phyloP scores from a whole-genome alignment of 2,113 vertebrate genomes.

The Thalassoma bifasciatum region DNA sequence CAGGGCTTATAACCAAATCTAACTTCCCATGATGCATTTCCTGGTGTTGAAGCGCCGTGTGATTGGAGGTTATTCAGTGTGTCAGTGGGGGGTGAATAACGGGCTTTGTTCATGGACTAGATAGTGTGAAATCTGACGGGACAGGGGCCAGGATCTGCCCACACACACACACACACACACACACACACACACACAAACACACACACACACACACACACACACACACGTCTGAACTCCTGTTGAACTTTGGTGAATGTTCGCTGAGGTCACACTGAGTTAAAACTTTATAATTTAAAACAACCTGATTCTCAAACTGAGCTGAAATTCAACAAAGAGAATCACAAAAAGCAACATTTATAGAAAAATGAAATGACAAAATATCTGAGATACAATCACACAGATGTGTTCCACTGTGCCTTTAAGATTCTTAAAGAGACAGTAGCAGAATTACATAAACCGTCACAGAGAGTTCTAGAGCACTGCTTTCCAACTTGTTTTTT shows the following conservation, averaged over 20 bases:
- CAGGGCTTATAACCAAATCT: background rate
- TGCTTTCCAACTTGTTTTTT: too few relatives aligned
- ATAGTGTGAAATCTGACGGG: constrained; percentile 48
- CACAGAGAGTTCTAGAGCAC: too few relatives aligned
- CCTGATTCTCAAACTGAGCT: too few relatives aligned
- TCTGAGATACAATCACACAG: too few relatives aligned
- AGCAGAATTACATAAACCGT: too few relatives aligned
- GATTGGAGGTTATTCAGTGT: constrained; percentile 2
- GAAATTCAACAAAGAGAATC: background rate
- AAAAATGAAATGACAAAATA: too few relatives aligned
- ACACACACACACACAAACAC: background rate
- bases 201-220: background rate
- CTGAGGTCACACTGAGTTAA: background rate
- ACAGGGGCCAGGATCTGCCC: constrained; percentile 19
- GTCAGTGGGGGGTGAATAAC: constrained; percentile 2
- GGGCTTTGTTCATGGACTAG: constrained; percentile 23
- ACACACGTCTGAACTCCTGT: background rate
- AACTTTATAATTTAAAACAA: background rate
- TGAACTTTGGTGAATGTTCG: constrained; percentile 17
- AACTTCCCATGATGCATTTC: constrained; percentile 40
- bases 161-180: constrained; percentile 26
- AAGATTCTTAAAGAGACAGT: too few relatives aligned
- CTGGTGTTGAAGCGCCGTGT: background rate
- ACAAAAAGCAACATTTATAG: background rate
- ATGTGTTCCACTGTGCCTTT: too few relatives aligned